Conservation (phyloP, 2,888 invertebrate genomes). For the Neoaliturus tenellus region DNA sequence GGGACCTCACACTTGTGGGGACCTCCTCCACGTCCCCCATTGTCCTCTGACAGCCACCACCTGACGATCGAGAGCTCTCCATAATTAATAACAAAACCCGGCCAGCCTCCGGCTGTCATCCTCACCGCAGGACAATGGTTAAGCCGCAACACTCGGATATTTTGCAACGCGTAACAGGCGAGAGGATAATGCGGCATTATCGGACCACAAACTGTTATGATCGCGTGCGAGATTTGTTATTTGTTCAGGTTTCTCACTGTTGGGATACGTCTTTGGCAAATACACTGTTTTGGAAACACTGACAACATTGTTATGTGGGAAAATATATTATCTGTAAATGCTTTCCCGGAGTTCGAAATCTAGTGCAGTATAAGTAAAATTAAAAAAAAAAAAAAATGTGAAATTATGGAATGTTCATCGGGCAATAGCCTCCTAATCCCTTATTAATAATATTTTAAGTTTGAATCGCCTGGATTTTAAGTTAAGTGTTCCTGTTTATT, state of each 20-base stretch:
- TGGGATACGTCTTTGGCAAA: constrained; percentile 14
- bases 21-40: background rate
- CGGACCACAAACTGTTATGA: constrained; percentile 15
- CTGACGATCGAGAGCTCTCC: constrained; percentile 48
- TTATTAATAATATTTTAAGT: too few species aligned
- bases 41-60: constrained; percentile 45
- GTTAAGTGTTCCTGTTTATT: too few species aligned
- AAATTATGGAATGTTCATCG: too few species aligned
- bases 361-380: too few species aligned
- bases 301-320: background rate
- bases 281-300: background rate
- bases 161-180: constrained; percentile 23
- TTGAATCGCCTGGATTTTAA: too few species aligned
- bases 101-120: constrained; percentile 27
- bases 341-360: too few species aligned
- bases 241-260: constrained; percentile 21
- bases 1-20: background rate
- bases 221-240: constrained; percentile 26
- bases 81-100: constrained; percentile 47
- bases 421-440: too few species aligned
- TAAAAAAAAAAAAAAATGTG: too few species aligned
- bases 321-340: too few species aligned
- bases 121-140: background rate
- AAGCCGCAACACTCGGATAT: constrained; percentile 29
- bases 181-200: constrained; percentile 6